These are phyloP conservation scores for Drosophila funebris DNA, from an alignment of 1,140 invertebrate species.

Conservation along the genomic window DNA sequence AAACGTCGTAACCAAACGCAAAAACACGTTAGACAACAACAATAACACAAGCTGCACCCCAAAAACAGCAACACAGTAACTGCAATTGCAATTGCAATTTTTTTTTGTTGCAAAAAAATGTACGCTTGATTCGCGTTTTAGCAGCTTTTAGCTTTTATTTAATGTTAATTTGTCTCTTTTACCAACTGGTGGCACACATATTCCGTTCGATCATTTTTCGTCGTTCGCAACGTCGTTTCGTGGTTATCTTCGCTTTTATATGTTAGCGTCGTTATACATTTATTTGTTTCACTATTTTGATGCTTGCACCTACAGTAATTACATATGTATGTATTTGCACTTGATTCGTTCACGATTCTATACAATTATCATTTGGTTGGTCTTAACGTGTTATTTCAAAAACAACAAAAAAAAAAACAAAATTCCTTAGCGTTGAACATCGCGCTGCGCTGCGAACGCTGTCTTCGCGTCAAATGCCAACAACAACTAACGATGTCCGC, in stretches of 20 bases:
- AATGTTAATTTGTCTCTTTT: slow-evolving; percentile 37
- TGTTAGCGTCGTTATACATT: slow-evolving; percentile 44
- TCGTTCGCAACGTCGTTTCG: slow-evolving; percentile 31
- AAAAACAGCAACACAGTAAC: slow-evolving; percentile 27
- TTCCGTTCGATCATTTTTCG: slow-evolving; percentile 44
- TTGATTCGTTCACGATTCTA: slow-evolving; percentile 27
- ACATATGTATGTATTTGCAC: slow-evolving; percentile 21
- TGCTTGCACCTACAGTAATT: slow-evolving; percentile 17
- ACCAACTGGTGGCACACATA: slow-evolving; percentile 38
- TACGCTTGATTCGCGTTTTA: slow-evolving; percentile 32
- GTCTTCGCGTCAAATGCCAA: slow-evolving; percentile 40
- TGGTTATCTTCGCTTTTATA: slow-evolving; percentile 44
- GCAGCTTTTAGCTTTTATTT: slow-evolving; percentile 15
- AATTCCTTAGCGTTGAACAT: slow-evolving; percentile 38
- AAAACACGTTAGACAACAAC: slow-evolving; percentile 47
- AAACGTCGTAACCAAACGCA: slow-evolving; percentile 58
- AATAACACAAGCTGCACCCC: slow-evolving; percentile 40
- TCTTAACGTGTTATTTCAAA: slow-evolving; percentile 46
- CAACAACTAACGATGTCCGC: slow-evolving; percentile 22
- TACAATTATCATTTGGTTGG: slow-evolving; percentile 29
- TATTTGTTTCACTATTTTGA: slow-evolving; percentile 11
- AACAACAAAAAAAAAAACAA: slow-evolving; percentile 34
- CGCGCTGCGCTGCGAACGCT: slow-evolving; percentile 41
- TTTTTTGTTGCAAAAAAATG: slow-evolving; percentile 25
- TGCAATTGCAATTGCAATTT: slow-evolving; percentile 18